Percentiles rank a stretch among this genome's conserved stretches.
These are phyloP conservation scores for Ranitomeya variabilis DNA, from an alignment of 2,113 vertebrate species.

Conservation along the genomic window DNA sequence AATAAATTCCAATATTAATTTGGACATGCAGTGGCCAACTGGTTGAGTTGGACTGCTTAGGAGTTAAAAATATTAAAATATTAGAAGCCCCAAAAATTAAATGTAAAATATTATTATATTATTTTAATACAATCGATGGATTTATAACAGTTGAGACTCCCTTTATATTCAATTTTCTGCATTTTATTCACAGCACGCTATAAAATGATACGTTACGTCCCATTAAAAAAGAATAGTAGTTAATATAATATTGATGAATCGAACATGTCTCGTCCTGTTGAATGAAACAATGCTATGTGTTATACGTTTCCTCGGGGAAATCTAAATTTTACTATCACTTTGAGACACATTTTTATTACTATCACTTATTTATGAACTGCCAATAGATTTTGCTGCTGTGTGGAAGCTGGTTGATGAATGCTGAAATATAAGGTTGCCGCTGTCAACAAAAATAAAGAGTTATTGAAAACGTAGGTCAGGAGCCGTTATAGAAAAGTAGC, in stretches of 20 bases:
- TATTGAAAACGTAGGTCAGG: slow-evolving; percentile 15
- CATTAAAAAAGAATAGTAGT: slow-evolving; percentile 27
- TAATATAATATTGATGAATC: slow-evolving; percentile 41
- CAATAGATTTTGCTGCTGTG: slow-evolving; percentile 19
- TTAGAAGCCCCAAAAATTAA: background rate
- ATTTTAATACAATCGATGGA: background rate
- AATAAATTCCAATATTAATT: too few species aligned
- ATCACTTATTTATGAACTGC: slow-evolving; percentile 43
- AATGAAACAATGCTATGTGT: slow-evolving; percentile 16
- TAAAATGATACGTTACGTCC: background rate
- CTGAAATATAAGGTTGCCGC: slow-evolving; percentile 15
- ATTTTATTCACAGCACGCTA: background rate
- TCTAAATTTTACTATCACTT: slow-evolving; percentile 24
- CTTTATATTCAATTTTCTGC: background rate
- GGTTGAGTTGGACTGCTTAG: background rate
- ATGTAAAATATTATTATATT: background rate
- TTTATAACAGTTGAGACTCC: background rate
- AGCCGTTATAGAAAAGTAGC: background rate
- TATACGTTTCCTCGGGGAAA: slow-evolving; percentile 32
- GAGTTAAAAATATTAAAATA: background rate
- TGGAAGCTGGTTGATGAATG: background rate
- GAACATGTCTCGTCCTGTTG: background rate
- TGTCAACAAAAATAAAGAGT: slow-evolving; percentile 26
- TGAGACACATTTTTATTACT: slow-evolving; percentile 35
- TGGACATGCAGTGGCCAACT: too few species aligned